Percentiles rank a stretch among this genome's conserved stretches.
Evolutionary conservation across 2,797 vertebrate genomes (phyloP).

Genomic region (Loriculus beryllinus): DNA sequence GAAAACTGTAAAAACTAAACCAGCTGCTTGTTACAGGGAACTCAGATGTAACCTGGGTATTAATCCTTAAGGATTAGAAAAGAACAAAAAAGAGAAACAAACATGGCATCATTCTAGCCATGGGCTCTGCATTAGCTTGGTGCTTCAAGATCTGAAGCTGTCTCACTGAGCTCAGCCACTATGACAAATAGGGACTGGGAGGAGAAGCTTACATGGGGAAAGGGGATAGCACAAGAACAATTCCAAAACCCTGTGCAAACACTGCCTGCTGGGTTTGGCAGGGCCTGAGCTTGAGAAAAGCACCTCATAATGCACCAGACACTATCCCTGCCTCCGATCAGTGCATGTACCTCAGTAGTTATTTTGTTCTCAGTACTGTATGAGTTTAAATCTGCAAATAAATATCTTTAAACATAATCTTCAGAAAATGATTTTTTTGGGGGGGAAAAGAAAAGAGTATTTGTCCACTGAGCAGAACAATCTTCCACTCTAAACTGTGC

Average conservation of each 20-base stretch:
- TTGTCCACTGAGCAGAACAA: neutral
- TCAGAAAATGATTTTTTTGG: neutral
- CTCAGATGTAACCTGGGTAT: neutral
- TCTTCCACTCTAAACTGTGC: neutral
- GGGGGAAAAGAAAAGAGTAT: neutral
- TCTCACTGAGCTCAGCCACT: neutral
- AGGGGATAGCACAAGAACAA: neutral
- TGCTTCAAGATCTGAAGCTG: neutral
- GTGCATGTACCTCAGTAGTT: accelerated
- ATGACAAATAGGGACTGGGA: neutral
- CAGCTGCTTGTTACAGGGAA: neutral
- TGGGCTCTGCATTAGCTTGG: neutral
- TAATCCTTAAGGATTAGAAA: neutral
- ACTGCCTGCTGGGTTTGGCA: neutral
- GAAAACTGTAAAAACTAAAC: neutral
- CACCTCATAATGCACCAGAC: neutral
- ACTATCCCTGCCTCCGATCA: neutral
- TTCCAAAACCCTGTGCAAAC: neutral
- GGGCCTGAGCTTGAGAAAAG: neutral
- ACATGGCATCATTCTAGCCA: neutral
- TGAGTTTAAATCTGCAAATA: neutral
- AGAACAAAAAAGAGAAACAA: too few relatives aligned
- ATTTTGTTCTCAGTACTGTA: neutral
- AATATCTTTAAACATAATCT: neutral
- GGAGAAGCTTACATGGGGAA: neutral